Percentiles rank a stretch among this genome's conserved stretches.
Conservation (phyloP, 2,797 vertebrate genomes). For the Myoxocephalus aenaeus region DNA sequence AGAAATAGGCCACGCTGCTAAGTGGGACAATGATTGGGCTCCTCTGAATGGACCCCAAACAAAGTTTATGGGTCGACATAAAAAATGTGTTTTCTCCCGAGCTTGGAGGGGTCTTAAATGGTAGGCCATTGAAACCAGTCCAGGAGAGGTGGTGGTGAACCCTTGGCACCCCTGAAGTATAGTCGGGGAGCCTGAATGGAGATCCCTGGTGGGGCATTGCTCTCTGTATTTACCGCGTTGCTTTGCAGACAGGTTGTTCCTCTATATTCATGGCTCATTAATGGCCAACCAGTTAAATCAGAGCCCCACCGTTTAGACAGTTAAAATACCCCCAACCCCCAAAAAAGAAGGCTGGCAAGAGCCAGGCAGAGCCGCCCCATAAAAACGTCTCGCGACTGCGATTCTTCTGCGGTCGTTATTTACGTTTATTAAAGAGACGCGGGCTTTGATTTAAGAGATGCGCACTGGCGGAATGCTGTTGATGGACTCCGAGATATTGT, state of each 20-base stretch:
- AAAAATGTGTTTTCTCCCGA: constrained; percentile 83
- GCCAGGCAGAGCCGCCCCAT: constrained; percentile 69
- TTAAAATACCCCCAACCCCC: constrained; percentile 55
- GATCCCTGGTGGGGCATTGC: constrained; percentile 90
- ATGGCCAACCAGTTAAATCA: constrained; percentile 92
- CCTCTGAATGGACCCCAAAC: constrained; percentile 74
- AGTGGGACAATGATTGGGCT: constrained; percentile 74
- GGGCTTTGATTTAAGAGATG: constrained; percentile 82
- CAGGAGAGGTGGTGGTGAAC: constrained; percentile 89
- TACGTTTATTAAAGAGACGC: constrained; percentile 82
- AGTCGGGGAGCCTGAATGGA: constrained; percentile 83
- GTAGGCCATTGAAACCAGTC: constrained; percentile 78
- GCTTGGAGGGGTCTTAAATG: constrained; percentile 82
- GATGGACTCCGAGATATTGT: constrained; percentile 93
- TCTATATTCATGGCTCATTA: constrained; percentile 90
- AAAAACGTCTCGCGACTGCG: constrained; percentile 76
- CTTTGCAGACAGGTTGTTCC: constrained; percentile 88
- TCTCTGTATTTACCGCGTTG: constrained; percentile 84
- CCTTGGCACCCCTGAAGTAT: constrained; percentile 84
- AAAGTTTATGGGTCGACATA: constrained; percentile 83
- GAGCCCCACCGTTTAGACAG: constrained; percentile 82
- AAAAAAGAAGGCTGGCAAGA: constrained; percentile 71
- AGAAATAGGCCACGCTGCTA: constrained; percentile 72
- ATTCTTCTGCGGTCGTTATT: constrained; percentile 86
- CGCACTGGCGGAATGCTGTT: constrained; percentile 90